Evolutionary conservation across 2,113 vertebrate genomes (phyloP).

Genomic region (Hemibagrus wyckioides): DNA sequence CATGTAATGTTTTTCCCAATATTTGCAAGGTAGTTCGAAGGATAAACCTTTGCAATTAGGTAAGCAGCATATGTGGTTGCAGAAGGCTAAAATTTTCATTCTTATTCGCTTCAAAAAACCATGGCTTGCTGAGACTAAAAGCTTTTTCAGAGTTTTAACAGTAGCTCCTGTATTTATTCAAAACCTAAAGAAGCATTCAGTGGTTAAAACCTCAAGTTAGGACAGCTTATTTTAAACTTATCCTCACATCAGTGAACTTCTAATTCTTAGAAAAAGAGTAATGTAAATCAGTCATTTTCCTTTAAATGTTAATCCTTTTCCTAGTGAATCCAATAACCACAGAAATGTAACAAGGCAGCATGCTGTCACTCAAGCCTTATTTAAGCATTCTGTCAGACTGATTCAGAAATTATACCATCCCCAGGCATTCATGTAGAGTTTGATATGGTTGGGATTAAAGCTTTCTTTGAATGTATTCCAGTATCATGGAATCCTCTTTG

Average conservation of each 20-base stretch:
- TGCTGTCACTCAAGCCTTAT: neutral
- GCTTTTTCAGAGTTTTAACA: neutral
- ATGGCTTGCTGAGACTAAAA: neutral
- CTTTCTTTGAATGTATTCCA: slow-evolving; percentile 1
- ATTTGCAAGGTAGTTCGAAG: neutral
- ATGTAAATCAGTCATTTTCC: slow-evolving; percentile 14
- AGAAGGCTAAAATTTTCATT: neutral
- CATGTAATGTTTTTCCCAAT: neutral
- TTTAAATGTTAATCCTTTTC: neutral
- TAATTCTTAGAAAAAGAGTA: neutral
- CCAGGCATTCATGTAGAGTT: neutral
- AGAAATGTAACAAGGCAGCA: neutral
- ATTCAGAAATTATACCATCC: neutral
- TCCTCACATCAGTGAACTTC: neutral
- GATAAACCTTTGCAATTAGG: neutral
- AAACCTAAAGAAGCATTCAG: neutral
- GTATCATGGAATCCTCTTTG: neutral
- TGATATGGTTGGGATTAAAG: neutral
- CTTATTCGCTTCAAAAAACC: neutral
- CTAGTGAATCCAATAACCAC: neutral
- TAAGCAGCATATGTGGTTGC: neutral
- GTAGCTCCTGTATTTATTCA: neutral
- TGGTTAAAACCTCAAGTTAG: neutral
- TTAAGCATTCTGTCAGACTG: slow-evolving; percentile 1
- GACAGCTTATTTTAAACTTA: neutral